Conservation (phyloP, 35 echinoderm and acorn worm species). For the Amphiura filiformis region DNA sequence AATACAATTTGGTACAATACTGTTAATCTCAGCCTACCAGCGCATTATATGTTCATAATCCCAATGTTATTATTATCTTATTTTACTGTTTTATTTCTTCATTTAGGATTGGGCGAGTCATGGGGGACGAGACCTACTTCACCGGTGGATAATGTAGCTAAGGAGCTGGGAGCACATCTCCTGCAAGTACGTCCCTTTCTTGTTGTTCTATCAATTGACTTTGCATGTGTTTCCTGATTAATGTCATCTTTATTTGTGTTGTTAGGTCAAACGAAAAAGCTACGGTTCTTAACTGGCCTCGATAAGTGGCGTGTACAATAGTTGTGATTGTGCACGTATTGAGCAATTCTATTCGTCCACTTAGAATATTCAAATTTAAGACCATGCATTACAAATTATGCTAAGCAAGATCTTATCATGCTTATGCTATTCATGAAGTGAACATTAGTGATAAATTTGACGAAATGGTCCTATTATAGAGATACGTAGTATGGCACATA, state of each 20-base stretch:
- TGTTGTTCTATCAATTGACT: background rate
- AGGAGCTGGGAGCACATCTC: conserved; percentile 92
- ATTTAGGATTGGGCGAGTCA: conserved; percentile 90
- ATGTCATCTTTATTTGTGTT: background rate
- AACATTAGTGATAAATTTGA: no score
- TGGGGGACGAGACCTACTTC: conserved; percentile 79
- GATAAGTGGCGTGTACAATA: no score
- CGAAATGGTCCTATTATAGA: no score
- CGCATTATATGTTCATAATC: background rate
- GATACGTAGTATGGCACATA: no score
- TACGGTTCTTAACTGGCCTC: background rate
- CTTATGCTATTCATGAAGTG: no score
- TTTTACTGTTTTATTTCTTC: conserved; percentile 12
- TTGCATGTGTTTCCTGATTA: background rate
- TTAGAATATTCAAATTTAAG: no score
- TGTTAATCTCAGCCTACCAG: background rate
- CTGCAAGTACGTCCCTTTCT: conserved; percentile 60
- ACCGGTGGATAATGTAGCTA: conserved; percentile 72
- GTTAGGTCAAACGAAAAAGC: background rate
- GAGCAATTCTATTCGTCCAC: no score
- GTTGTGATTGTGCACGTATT: no score
- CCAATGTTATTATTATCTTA: background rate
- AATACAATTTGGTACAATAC: conserved; percentile 9
- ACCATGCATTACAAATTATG: no score
- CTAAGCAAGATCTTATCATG: no score